phyloP scores from a whole-genome alignment of 2,888 invertebrate species.

The Tiphia femorata region DNA sequence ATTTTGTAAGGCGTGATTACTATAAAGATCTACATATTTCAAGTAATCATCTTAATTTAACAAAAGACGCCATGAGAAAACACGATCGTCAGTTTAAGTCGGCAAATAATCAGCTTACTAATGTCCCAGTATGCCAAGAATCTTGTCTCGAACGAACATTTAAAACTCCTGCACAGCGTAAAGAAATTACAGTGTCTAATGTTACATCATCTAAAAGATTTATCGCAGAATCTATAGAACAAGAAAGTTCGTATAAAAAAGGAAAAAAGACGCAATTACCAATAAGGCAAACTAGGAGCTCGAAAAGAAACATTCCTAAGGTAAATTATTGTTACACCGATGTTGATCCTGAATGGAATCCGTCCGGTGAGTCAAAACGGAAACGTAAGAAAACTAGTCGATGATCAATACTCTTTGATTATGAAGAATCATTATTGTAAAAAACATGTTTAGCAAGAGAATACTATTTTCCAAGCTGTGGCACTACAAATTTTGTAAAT shows the following conservation, averaged over 20 bases:
- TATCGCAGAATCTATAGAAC: slow-evolving; percentile 22
- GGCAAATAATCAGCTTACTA: slow-evolving; percentile 25
- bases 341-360: slow-evolving; percentile 60
- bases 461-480: slow-evolving; percentile 25
- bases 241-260: slow-evolving; percentile 36
- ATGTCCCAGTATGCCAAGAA: slow-evolving; percentile 30
- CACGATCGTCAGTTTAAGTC: slow-evolving; percentile 32
- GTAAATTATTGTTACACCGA: slow-evolving; percentile 63
- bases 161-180: slow-evolving; percentile 35
- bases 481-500: slow-evolving; percentile 33
- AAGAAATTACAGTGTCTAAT: slow-evolving; percentile 25
- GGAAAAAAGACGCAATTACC: slow-evolving; percentile 33
- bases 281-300: slow-evolving; percentile 57
- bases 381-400: slow-evolving; percentile 59
- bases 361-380: slow-evolving; percentile 56
- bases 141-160: slow-evolving; percentile 33
- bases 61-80: slow-evolving; percentile 34
- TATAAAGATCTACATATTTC: slow-evolving; percentile 38
- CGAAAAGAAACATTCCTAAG: slow-evolving; percentile 60
- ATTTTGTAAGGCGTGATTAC: slow-evolving; percentile 48
- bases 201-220: slow-evolving; percentile 33
- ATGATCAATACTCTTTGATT: slow-evolving; percentile 52
- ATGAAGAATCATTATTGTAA: slow-evolving; percentile 32
- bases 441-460: slow-evolving; percentile 14
- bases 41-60: slow-evolving; percentile 32